Evolutionary conservation across 2,113 vertebrate genomes (phyloP).

Genomic region (Podarcis raffonei): DNA sequence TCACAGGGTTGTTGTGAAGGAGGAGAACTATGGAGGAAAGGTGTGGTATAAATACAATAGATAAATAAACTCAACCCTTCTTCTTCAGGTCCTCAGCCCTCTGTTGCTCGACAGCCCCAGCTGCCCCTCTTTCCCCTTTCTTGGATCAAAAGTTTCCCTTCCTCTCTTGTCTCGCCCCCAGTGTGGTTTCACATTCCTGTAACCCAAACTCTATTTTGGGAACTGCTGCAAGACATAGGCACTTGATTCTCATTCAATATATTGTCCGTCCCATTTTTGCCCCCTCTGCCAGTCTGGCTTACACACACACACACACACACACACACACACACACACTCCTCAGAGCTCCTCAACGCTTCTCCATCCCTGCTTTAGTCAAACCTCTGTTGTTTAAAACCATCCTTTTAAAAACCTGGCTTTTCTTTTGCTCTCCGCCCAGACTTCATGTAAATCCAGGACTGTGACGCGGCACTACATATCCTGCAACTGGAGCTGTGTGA

Average conservation of each 20-base stretch:
- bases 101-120: neutral
- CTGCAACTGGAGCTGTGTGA: no score
- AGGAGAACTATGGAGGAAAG: no score
- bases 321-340: neutral
- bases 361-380: neutral
- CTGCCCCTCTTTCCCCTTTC: slow-evolving; percentile 22
- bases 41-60: no score
- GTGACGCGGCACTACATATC: no score
- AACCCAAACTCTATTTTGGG: neutral
- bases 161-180: neutral
- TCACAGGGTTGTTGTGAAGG: no score
- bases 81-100: neutral
- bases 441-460: no score
- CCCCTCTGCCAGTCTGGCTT: neutral
- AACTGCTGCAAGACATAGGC: neutral
- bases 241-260: neutral
- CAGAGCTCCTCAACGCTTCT: neutral
- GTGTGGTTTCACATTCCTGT: slow-evolving; percentile 19
- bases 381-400: no score
- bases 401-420: neutral
- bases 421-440: no score
- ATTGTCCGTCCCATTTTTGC: neutral
- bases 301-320: neutral
- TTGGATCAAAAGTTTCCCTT: neutral
- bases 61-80: no score